Conservation (phyloP, 2,888 invertebrate genomes). For the Caenorhabditis imperialis region DNA sequence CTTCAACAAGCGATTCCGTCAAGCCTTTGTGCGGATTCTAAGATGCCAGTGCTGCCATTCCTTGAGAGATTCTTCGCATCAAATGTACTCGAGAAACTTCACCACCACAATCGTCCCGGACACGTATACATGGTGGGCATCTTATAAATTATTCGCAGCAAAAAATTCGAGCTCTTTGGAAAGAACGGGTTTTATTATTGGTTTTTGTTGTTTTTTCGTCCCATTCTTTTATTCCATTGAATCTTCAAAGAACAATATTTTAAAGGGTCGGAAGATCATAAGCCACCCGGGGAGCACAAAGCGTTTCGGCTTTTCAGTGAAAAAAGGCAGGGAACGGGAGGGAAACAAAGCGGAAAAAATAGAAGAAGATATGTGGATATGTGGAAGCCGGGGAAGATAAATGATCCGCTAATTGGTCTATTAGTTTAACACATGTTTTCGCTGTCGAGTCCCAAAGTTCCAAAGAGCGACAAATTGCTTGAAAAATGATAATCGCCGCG, state of each 20-base stretch:
- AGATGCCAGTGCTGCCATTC: conserved; percentile 71
- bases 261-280: conserved; percentile 3
- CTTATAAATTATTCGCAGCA: conserved; percentile 35
- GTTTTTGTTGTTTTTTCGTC: background rate
- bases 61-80: conserved; percentile 50
- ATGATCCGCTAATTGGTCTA: conserved; percentile 41
- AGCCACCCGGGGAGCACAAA: background rate
- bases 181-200: background rate
- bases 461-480: background rate
- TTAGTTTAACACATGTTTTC: conserved; percentile 10
- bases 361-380: too few species aligned
- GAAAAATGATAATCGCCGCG: background rate
- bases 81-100: conserved; percentile 66
- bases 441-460: conserved; percentile 1
- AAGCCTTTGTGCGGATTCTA: conserved; percentile 75
- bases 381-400: conserved; percentile 15
- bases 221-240: too few species aligned
- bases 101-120: conserved; percentile 71
- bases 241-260: too few species aligned
- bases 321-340: background rate
- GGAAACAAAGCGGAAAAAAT: conserved; percentile 5
- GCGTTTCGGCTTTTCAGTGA: background rate
- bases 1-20: conserved; percentile 91
- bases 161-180: background rate
- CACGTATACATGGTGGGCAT: conserved; percentile 70